Conservation (phyloP, 2,888 invertebrate species). For the Erebia ligea region DNA sequence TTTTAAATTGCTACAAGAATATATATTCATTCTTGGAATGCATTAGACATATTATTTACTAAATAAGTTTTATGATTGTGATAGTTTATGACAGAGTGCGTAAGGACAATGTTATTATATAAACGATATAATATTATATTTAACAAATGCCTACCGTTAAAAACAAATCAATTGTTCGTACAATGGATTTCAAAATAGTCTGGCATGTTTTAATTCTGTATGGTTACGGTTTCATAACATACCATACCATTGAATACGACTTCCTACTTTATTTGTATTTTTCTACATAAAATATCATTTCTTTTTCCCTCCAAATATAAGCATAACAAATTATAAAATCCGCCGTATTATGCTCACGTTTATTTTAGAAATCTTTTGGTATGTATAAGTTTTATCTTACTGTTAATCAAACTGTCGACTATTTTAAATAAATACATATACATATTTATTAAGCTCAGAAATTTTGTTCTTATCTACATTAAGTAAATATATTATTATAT, state of each 20-base stretch:
- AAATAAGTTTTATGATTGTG: neutral
- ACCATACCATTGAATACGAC: neutral
- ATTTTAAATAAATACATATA: too few relatives aligned
- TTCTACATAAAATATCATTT: neutral
- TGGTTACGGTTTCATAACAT: constrained; percentile 26
- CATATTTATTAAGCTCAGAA: too few relatives aligned
- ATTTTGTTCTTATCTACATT: too few relatives aligned
- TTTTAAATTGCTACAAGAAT: neutral
- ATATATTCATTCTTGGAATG: neutral
- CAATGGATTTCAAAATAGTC: constrained; percentile 20
- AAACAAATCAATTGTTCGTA: constrained; percentile 10
- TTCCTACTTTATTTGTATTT: neutral
- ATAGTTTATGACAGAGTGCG: neutral
- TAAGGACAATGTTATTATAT: neutral
- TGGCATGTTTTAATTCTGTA: constrained; percentile 27
- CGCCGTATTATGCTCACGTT: too few relatives aligned
- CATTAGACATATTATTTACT: neutral
- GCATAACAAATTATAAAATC: too few relatives aligned
- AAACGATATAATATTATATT: constrained; percentile 3
- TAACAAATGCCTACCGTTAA: neutral
- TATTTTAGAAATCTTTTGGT: too few relatives aligned
- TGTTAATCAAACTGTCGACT: too few relatives aligned
- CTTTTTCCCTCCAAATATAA: neutral
- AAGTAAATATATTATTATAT: too few relatives aligned
- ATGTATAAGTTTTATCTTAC: too few relatives aligned